Evolutionary conservation across 1,140 invertebrate species (phyloP), one percentile per base, ranked within the genome.

Genomic region (Eupeodes corollae): DNA sequence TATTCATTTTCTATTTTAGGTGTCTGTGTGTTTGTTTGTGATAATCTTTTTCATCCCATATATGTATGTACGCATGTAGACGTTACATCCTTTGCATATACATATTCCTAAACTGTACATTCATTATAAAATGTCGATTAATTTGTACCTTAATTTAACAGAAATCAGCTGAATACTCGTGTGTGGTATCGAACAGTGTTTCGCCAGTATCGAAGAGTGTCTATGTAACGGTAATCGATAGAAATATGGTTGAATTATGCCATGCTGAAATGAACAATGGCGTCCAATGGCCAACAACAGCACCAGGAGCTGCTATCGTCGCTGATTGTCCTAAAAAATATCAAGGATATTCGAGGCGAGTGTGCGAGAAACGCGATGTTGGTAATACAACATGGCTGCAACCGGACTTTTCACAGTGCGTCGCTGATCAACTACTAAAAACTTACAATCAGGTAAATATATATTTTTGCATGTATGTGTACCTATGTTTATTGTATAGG

Each of bases 381-480:
- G 71, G 70, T 11, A 78, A 76, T 30, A 76, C 82, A 1, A 76
- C 78, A 48, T 88, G 86, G 85, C 73, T 77, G 38, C 64, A 75
- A 19, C 82, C 85, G 5, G 83, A 88, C 59, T 87, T 86, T 57
- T 83, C 82, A 2, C 69, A 71, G 11, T 88, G 85, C 53, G 70
- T 84, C 1, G 75, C 79, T 9, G 75, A 83, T 53, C 74, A 78
- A 2, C 62, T 88, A 11, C 62, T 75, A 26, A 66, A 74, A 46
- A 79, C 81, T 49, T 79, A 79, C 54, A 75, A 79, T 55, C 74
- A 79, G 59, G 82, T 85, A 70, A 69, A 14, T n/a, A n/a, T 44
- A n/a, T 44, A 14, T 11, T 11, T 16, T 38, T 16, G 10, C 6
- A n/a, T 16, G 35, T 26, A 26, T 26, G 8, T 5, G 21, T 26